These are phyloP conservation scores for Gasteruption jaculator DNA, from an alignment of 2,888 invertebrate species.

Conservation along the genomic window DNA sequence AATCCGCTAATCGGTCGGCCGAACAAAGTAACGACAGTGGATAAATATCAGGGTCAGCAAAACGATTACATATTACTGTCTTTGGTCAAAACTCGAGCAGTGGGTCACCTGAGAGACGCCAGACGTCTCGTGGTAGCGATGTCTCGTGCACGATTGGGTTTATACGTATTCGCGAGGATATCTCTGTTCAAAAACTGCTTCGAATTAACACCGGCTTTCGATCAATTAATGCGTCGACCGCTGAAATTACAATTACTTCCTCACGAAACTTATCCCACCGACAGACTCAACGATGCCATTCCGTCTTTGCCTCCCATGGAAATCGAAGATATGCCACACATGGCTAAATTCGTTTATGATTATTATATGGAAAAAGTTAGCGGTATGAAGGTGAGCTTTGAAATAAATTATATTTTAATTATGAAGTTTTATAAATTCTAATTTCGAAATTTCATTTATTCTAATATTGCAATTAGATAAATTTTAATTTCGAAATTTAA, in stretches of 20 bases:
- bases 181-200: constrained; percentile 94
- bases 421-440: not conserved
- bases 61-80: constrained; percentile 98
- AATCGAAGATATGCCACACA: constrained; percentile 85
- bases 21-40: constrained; percentile 92
- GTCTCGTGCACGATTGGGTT: constrained; percentile 92
- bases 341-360: constrained; percentile 93
- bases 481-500: too few species aligned
- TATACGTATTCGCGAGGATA: constrained; percentile 93
- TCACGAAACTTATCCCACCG: constrained; percentile 74
- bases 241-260: constrained; percentile 74
- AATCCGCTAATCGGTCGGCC: constrained; percentile 94
- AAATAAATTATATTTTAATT: constrained; percentile 31
- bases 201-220: constrained; percentile 93
- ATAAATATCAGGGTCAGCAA: constrained; percentile 99
- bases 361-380: constrained; percentile 79
- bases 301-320: constrained; percentile 56
- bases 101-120: constrained; percentile 97
- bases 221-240: constrained; percentile 79
- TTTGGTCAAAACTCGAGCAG: constrained; percentile 90
- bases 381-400: constrained; percentile 56
- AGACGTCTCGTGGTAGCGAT: constrained; percentile 96
- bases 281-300: constrained; percentile 54
- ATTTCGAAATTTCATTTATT: constrained; percentile 5
- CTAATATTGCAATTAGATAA: too few species aligned